These are phyloP conservation scores for Hiodon alosoides DNA, from an alignment of 2,113 vertebrate genomes.

Conservation along the genomic window DNA sequence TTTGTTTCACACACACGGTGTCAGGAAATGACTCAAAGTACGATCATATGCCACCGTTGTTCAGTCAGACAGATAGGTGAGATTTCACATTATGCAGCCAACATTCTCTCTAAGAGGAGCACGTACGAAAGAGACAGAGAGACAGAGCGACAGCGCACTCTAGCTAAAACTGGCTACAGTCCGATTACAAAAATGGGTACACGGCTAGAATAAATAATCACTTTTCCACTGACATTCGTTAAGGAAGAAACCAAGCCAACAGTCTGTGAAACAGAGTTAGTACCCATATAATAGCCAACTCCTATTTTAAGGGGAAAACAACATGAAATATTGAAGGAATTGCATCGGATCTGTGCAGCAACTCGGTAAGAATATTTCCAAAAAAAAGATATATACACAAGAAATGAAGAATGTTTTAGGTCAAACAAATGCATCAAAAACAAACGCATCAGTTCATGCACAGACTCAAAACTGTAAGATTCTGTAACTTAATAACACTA, in stretches of 20 bases:
- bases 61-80: conserved; percentile 5
- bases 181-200: no score
- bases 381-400: background rate
- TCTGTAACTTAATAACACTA: background rate
- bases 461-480: conserved; percentile 5
- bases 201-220: no score
- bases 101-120: background rate
- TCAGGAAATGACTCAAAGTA: conserved; percentile 8
- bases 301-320: no score
- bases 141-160: background rate
- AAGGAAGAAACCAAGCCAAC: no score
- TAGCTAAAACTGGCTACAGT: background rate
- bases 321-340: no score
- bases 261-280: no score
- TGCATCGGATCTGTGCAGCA: background rate
- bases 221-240: no score
- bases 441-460: background rate
- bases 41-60: background rate
- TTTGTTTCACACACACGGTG: conserved; percentile 21
- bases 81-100: conserved; percentile 8
- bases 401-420: background rate
- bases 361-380: background rate
- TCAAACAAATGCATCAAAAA: background rate
- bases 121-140: background rate
- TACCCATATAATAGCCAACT: no score